phyloP scores from a whole-genome alignment of 64 coral and sea anemone genomes.

The Anthopleura sola region DNA sequence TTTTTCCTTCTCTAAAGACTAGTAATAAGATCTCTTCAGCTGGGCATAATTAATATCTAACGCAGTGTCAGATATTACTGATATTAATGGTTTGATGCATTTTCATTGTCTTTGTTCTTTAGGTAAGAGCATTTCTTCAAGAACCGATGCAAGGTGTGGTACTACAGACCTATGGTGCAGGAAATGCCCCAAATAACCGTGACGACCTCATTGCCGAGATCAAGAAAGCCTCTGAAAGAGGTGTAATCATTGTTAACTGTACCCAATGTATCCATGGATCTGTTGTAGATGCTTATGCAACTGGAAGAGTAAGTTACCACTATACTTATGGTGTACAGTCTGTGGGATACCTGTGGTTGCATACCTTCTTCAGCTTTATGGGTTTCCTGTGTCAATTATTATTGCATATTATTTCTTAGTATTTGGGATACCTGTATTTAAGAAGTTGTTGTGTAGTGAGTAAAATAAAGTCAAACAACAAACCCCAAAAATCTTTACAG shows the following conservation, averaged over 20 bases:
- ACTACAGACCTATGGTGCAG: constrained; percentile 84
- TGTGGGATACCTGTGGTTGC: not conserved
- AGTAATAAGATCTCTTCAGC: no score
- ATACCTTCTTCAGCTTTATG: no score
- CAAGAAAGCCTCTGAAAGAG: constrained; percentile 66
- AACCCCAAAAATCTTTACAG: no score
- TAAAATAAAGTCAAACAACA: no score
- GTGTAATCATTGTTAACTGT: constrained; percentile 86
- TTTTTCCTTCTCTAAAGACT: no score
- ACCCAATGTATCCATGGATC: constrained; percentile 90
- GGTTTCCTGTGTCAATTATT: no score
- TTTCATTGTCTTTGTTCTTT: not conserved
- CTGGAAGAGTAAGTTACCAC: constrained; percentile 67
- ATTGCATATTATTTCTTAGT: no score
- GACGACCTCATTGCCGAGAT: constrained; percentile 74
- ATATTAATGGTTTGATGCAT: not conserved
- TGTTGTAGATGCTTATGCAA: constrained; percentile 87
- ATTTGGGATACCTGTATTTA: no score
- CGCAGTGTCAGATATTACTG: no score
- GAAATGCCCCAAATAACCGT: constrained; percentile 91
- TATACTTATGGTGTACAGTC: no score
- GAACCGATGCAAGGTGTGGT: constrained; percentile 87
- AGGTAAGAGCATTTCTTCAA: constrained; percentile 81
- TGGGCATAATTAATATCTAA: no score
- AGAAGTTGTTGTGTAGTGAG: no score